These are phyloP conservation scores for Steinernema khuongi DNA, from an alignment of 1,140 invertebrate species.

Conservation along the genomic window DNA sequence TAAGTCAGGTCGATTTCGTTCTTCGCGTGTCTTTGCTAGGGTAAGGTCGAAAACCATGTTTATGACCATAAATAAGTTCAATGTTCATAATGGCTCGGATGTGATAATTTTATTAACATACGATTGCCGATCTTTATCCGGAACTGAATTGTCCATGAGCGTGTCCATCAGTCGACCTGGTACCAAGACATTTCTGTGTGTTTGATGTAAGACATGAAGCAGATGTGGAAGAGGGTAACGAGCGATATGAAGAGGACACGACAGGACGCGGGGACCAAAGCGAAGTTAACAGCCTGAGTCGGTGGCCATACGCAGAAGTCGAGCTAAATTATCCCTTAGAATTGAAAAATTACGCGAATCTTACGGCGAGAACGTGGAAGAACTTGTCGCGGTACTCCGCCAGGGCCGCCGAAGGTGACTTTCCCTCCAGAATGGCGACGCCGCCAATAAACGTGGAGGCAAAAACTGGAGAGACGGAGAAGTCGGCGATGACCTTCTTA, in stretches of 20 bases:
- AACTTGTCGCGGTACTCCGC: conserved; percentile 10
- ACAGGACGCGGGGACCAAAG: background rate
- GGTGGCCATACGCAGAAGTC: conserved; percentile 20
- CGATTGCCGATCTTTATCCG: too few species aligned
- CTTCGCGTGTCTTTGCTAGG: too few species aligned
- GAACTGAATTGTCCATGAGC: too few species aligned
- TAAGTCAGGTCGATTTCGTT: too few species aligned
- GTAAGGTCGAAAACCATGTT: too few species aligned
- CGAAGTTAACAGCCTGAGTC: conserved; percentile 15
- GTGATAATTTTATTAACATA: too few species aligned
- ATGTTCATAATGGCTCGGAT: too few species aligned
- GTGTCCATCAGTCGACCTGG: too few species aligned
- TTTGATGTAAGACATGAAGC: conserved; percentile 20
- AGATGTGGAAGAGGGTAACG: conserved; percentile 5
- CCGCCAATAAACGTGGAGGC: conserved; percentile 12
- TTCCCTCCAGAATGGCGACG: conserved; percentile 16
- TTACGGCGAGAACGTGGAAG: conserved; percentile 13
- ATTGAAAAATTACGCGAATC: background rate
- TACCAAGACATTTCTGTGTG: conserved; percentile 1
- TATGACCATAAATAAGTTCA: too few species aligned
- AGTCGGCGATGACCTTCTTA: conserved; percentile 12
- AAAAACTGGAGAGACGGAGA: background rate
- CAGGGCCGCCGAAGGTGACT: background rate
- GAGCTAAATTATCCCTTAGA: conserved; percentile 6
- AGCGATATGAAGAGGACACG: conserved; percentile 18